phyloP scores from a whole-genome alignment of 23 tunicate genomes.

The Styela plicata region DNA sequence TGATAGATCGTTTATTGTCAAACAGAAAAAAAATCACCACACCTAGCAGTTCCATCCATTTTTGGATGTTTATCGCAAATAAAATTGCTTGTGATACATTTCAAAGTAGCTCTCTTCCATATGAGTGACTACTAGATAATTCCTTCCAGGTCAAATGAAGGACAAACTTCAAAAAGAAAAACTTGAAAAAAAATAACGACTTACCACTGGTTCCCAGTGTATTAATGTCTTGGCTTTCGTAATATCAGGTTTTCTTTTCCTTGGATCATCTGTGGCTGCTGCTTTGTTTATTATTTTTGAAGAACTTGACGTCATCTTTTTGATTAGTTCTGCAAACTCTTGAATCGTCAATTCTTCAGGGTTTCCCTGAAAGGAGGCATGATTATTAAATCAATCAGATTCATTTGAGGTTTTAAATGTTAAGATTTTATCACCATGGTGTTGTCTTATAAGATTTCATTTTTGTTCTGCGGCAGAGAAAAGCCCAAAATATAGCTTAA shows the following conservation, averaged over 20 bases:
- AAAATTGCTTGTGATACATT: no score
- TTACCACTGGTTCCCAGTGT: slow-evolving; percentile 72
- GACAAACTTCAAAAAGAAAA: neutral
- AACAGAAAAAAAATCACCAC: no score
- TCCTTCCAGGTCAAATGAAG: no score
- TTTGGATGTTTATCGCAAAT: no score
- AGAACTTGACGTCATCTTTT: slow-evolving; percentile 34
- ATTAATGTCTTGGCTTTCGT: slow-evolving; percentile 61
- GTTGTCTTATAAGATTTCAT: no score
- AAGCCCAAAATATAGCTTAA: no score
- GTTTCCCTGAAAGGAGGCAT: slow-evolving; percentile 45
- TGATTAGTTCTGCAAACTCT: slow-evolving; percentile 72
- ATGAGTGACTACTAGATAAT: no score
- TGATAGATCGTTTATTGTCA: no score
- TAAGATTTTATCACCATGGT: neutral
- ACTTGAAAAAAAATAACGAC: neutral
- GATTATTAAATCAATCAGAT: no score
- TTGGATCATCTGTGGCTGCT: slow-evolving; percentile 87
- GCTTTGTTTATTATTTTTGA: slow-evolving; percentile 68
- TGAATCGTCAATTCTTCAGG: slow-evolving; percentile 82
- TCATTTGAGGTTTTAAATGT: neutral
- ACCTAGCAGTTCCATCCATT: no score
- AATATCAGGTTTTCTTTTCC: slow-evolving; percentile 89
- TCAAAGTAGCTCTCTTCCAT: no score
- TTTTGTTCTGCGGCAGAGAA: no score